Base-by-base conservation (phyloP, 35 echinoderm and acorn worm genomes). In the Antedon bifida region DNA sequence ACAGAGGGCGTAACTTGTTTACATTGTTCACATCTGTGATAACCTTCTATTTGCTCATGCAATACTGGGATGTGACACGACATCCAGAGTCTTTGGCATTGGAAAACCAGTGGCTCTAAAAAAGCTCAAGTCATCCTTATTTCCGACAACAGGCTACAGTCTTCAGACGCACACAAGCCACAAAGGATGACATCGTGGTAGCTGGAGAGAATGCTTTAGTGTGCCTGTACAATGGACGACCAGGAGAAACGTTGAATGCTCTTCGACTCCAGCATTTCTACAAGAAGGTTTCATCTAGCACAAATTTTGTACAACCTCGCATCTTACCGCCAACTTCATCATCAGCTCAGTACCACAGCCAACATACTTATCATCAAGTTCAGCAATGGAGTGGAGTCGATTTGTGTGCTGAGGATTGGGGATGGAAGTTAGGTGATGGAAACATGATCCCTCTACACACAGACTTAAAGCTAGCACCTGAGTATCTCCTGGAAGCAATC, bases 51-150 rank as follows among this genome's bases (percentile, higher is more conserved):
- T n/a, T n/a, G n/a, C n/a, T n/a, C n/a, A n/a, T n/a, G n/a, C n/a
- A n/a, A n/a, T 91, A 0, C 34, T 79, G 8, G 89, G 83, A 30
- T 91, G 89, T 82, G 89, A 91, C 36, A 82, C 89, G 78, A 86
- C n/a, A n/a, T n/a, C n/a, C n/a, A n/a, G n/a, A n/a, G n/a, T n/a
- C n/a, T n/a, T n/a, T n/a, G n/a, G n/a, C n/a, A n/a, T n/a, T n/a
- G n/a, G n/a, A n/a, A n/a, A n/a, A n/a, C n/a, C n/a, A n/a, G n/a
- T n/a, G n/a, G n/a, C n/a, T n/a, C n/a, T n/a, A n/a, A n/a, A n/a
- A n/a, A n/a, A n/a, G n/a, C n/a, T n/a, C n/a, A n/a, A n/a, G n/a
- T n/a, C n/a, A n/a, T n/a, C n/a, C n/a, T n/a, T n/a, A n/a, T n/a
- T n/a, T n/a, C n/a, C n/a, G n/a, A n/a, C n/a, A n/a, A n/a, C n/a